Evolutionary conservation across 2,113 vertebrate species (phyloP), one percentile per base, ranked within the genome.

Genomic region (Myotis lucifugus): DNA sequence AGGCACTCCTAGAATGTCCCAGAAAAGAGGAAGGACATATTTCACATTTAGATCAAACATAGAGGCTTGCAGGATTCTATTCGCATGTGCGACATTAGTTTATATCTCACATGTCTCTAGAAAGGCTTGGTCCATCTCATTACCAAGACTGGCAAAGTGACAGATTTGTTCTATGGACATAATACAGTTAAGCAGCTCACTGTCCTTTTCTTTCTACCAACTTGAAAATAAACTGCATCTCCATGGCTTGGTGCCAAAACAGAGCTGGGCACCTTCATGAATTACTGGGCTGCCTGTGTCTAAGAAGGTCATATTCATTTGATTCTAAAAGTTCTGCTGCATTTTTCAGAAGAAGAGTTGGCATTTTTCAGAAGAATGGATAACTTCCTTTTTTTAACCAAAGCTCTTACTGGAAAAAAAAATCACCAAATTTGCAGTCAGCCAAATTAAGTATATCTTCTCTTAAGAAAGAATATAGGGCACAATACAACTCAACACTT

Each of bases 331-430:
- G 59, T 70, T 91, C 42, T 29, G 9, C 72, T 72, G 11, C 77
- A 79, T 70, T 69, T 93, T 92, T 90, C 42, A 73, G 48, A 61
- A 82, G 32, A 85, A 50, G 15, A 88, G 52, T 73, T 74, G 54
- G 21, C 9, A 74, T 54, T 46, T 90, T 95, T 88, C 67, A 87
- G 50, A 72, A 76, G 29, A 85, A 52, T 78, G 50, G 48, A n/a
- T 72, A 91, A 91, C 69, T 34, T 74, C 91, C 94, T 94, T 95
- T 94, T 95, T 95, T 86, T 66, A 76, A 37, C 50, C 48, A 82
- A 85, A 96, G 37, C 18, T 86, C 40, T 93, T 56, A 85, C 32
- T 91, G 15, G 86, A 92, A 92, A 92, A 66, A 93, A 92, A 77
- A 92, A 92, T 78, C 48, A 64, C 74, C 46, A 76, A 76, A 50